phyloP scores from a whole-genome alignment of 2,113 vertebrate species.

The Macquaria ambigua region DNA sequence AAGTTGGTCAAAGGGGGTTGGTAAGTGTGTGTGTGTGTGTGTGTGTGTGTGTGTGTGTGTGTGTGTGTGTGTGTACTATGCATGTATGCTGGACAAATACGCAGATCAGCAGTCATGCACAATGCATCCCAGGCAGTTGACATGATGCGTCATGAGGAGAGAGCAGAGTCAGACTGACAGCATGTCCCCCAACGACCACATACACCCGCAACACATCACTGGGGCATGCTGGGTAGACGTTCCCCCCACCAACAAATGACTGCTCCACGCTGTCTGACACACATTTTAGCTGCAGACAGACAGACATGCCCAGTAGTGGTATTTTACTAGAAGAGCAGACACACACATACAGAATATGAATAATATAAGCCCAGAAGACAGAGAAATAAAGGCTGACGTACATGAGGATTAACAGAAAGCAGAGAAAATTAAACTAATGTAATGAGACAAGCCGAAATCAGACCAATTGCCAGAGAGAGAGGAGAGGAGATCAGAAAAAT shows the following conservation, averaged over 20 bases:
- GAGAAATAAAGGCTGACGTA: neutral
- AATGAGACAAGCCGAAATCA: slow-evolving; percentile 15
- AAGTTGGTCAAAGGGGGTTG: no score
- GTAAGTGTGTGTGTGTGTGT: no score
- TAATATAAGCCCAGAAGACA: slow-evolving; percentile 2
- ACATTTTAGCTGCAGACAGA: slow-evolving; percentile 53
- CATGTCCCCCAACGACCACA: slow-evolving; percentile 25
- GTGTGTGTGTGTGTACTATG: no score
- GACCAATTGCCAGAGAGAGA: neutral
- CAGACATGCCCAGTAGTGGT: slow-evolving; percentile 28
- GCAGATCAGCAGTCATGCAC: slow-evolving; percentile 37
- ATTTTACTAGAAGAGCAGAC: slow-evolving; percentile 24
- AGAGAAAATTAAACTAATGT: neutral
- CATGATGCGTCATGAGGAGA: slow-evolving; percentile 45
- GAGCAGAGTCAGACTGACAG: slow-evolving; percentile 59
- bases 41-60: no score
- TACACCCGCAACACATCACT: slow-evolving; percentile 18
- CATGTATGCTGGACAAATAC: neutral
- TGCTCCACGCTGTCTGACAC: slow-evolving; percentile 37
- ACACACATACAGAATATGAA: slow-evolving; percentile 14
- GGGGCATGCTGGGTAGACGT: neutral
- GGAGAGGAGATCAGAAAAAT: neutral
- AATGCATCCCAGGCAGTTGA: slow-evolving; percentile 37
- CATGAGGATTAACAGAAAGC: neutral
- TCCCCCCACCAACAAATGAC: slow-evolving; percentile 41